These are phyloP conservation scores for Linurgus olivaceus DNA, from an alignment of 2,797 vertebrate species.

Conservation along the genomic window DNA sequence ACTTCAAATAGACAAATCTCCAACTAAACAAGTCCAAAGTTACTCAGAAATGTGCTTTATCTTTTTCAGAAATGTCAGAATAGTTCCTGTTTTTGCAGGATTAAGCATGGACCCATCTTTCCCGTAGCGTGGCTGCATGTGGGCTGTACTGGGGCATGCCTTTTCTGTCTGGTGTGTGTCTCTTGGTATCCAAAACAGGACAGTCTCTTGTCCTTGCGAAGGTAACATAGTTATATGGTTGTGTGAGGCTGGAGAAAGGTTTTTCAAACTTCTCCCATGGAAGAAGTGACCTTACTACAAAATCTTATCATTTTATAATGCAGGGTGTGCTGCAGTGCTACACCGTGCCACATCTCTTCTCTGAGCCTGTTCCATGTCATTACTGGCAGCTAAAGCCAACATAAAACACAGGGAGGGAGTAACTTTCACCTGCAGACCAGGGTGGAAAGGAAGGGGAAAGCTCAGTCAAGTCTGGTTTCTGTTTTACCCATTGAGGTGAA, in stretches of 20 bases:
- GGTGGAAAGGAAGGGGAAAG: background rate
- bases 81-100: background rate
- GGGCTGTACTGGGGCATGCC: background rate
- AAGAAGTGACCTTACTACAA: background rate
- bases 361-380: background rate
- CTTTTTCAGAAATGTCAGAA: background rate
- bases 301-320: background rate
- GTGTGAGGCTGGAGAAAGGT: background rate
- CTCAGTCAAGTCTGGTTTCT: conserved; percentile 17
- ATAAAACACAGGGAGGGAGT: background rate
- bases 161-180: background rate
- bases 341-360: background rate
- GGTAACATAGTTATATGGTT: background rate
- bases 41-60: background rate
- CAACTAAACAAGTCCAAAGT: background rate
- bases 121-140: accelerated
- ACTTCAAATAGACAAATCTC: background rate
- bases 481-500: background rate
- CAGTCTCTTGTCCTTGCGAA: background rate
- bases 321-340: background rate
- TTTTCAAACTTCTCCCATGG: background rate
- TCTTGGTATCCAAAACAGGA: background rate
- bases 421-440: background rate
- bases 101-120: background rate
- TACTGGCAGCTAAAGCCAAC: background rate